These are phyloP conservation scores for Silurus asotus DNA, from an alignment of 2,113 vertebrate genomes.

Conservation along the genomic window DNA sequence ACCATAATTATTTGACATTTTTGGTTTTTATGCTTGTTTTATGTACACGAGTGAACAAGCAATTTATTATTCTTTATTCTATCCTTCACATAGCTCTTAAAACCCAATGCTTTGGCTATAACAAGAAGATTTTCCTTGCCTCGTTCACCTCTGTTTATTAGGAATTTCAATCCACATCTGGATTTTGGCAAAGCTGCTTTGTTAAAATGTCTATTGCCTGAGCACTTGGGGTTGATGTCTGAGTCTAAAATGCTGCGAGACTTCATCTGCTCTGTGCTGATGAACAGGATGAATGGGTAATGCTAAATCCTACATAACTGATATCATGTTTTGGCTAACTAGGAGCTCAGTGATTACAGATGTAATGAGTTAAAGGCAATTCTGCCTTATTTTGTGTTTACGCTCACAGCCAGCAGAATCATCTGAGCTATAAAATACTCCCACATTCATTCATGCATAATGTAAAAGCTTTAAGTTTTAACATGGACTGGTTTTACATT, in stretches of 20 bases:
- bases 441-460: background rate
- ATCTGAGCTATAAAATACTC: constrained; percentile 11
- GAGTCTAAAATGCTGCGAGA: background rate
- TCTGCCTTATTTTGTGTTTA: background rate
- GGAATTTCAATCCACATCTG: background rate
- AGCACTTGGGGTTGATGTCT: background rate
- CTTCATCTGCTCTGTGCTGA: background rate
- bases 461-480: constrained; percentile 7
- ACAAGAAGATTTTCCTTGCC: background rate
- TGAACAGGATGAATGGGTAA: background rate
- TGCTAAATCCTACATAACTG: background rate
- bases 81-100: background rate
- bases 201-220: background rate
- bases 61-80: background rate
- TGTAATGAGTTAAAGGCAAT: constrained; percentile 10
- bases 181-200: background rate
- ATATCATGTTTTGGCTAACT: constrained; percentile 18
- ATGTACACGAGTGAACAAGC: background rate
- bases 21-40: no score
- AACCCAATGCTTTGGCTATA: background rate
- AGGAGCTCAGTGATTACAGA: constrained; percentile 33
- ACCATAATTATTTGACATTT: no score
- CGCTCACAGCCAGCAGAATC: constrained; percentile 8
- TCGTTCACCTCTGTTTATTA: background rate
- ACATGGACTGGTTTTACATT: background rate